Conservation (phyloP, 2,797 vertebrate genomes). For the Botia almorhae region DNA sequence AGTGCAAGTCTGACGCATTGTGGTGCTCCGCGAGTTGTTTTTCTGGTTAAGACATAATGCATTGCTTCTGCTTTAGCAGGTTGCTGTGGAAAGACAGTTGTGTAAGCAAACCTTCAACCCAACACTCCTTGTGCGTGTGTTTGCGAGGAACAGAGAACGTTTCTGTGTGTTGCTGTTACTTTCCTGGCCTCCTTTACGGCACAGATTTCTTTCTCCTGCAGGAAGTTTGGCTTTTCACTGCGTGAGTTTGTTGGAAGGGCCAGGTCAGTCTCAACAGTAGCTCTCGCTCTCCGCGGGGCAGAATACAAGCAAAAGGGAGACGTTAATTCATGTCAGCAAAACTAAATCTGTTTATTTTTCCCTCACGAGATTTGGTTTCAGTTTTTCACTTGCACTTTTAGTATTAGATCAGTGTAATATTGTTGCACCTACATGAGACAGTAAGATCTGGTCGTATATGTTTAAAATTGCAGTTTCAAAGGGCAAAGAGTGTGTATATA, state of each 20-base stretch:
- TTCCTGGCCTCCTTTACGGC: conserved; percentile 17
- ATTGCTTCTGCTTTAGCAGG: too few species aligned
- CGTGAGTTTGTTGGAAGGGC: conserved; percentile 12
- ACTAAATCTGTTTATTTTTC: conserved; percentile 43
- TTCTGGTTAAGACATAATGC: too few species aligned
- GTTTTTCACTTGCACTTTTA: conserved; percentile 1
- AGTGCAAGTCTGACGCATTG: not conserved
- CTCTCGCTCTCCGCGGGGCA: not conserved
- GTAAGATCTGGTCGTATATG: not conserved
- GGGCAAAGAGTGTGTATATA: too few species aligned
- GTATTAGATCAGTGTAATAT: conserved; percentile 9
- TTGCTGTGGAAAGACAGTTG: not conserved
- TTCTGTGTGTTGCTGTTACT: not conserved
- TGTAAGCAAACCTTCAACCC: conserved; percentile 5
- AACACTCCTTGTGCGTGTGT: not conserved
- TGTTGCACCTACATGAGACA: not conserved
- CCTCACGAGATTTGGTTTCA: conserved; percentile 36
- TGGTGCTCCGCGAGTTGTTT: not conserved
- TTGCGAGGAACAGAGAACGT: too few species aligned
- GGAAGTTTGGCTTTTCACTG: conserved; percentile 35
- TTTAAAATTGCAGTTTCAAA: not conserved
- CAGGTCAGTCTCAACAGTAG: conserved; percentile 27
- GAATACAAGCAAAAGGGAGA: not conserved
- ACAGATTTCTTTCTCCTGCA: conserved; percentile 1
- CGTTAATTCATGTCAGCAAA: conserved; percentile 29